These are phyloP conservation scores for Antedon mediterranea DNA, from an alignment of 53 echinoderm and acorn worm genomes.

Conservation along the genomic window DNA sequence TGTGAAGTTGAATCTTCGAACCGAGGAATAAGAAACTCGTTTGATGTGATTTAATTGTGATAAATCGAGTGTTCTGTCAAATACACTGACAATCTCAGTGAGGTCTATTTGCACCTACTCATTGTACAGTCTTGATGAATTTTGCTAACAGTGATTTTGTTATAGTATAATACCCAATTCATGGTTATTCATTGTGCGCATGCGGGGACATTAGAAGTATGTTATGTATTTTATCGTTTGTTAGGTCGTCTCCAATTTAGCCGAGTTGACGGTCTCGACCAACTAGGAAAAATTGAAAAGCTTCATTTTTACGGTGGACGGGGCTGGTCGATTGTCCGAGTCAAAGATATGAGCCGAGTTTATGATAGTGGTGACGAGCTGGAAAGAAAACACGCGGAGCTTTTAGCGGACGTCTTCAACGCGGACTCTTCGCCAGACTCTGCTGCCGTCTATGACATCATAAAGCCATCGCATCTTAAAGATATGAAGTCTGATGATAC, in stretches of 20 bases:
- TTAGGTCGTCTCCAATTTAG: conserved; percentile 58
- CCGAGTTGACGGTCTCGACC: conserved; percentile 35
- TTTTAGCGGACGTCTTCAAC: not conserved
- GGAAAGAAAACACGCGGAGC: conserved; percentile 19
- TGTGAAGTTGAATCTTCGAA: too few species aligned
- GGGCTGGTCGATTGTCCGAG: conserved; percentile 37
- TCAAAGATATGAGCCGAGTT: conserved; percentile 32
- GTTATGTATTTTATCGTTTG: too few species aligned
- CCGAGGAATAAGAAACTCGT: too few species aligned
- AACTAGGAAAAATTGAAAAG: conserved; percentile 17
- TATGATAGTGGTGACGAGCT: conserved; percentile 63
- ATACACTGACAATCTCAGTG: too few species aligned
- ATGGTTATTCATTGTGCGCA: too few species aligned
- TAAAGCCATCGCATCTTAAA: not conserved
- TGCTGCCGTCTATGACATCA: not conserved
- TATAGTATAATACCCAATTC: too few species aligned
- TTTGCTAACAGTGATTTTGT: too few species aligned
- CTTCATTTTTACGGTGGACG: conserved; percentile 51
- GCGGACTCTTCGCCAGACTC: not conserved
- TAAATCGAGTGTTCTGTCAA: too few species aligned
- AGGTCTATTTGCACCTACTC: too few species aligned
- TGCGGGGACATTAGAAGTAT: not conserved
- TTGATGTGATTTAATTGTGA: too few species aligned
- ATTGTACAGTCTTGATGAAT: too few species aligned
- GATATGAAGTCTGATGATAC: not conserved